phyloP scores from a whole-genome alignment of 2,888 invertebrate genomes.

The Noctua janthina region DNA sequence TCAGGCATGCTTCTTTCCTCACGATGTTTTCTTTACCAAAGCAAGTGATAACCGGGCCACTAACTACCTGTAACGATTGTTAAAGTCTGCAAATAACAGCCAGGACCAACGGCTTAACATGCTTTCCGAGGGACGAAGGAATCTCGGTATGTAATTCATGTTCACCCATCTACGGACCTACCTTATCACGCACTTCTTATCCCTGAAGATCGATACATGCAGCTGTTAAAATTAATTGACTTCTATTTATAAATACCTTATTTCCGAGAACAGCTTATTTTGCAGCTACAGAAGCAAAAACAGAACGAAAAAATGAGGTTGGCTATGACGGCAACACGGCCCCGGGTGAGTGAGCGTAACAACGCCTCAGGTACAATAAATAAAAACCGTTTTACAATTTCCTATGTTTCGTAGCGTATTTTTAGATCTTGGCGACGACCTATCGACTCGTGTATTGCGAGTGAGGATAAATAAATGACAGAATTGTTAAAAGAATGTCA shows the following conservation, averaged over 20 bases:
- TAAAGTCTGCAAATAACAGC: background rate
- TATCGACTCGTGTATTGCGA: background rate
- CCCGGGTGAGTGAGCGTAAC: background rate
- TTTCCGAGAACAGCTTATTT: conserved; percentile 12
- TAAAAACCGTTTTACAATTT: conserved; percentile 6
- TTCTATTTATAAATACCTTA: background rate
- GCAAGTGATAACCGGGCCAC: too few species aligned
- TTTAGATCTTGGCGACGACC: background rate
- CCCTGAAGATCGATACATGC: background rate
- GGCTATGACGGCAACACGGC: background rate
- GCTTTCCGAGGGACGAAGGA: background rate
- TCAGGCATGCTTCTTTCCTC: too few species aligned
- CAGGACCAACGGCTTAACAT: background rate
- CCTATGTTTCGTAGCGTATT: background rate
- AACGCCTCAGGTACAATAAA: background rate
- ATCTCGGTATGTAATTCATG: background rate
- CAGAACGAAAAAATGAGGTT: conserved; percentile 7
- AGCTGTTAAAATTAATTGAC: background rate
- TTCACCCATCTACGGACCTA: background rate
- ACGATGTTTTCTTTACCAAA: too few species aligned
- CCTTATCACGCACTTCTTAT: too few species aligned
- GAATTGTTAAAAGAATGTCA: background rate
- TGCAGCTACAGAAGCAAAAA: background rate
- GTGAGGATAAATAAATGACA: background rate
- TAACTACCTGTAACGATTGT: background rate